Evolutionary conservation across 2,797 vertebrate genomes (phyloP), one percentile per base, ranked within the genome.

Genomic region (Diplodus puntazzo): DNA sequence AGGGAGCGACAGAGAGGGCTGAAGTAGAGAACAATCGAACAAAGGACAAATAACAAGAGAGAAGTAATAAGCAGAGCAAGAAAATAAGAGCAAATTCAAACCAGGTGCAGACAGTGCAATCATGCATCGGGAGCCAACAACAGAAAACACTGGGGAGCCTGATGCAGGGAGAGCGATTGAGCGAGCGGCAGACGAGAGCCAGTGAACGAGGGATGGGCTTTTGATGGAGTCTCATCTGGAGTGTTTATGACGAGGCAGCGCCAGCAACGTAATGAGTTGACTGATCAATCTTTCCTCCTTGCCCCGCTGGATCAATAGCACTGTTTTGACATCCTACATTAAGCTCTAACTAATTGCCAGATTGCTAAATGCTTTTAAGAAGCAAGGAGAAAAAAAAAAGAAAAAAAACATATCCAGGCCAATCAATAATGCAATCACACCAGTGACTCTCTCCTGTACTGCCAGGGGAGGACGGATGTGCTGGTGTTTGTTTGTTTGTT

Each of bases 281-380:
- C 93, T 96, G 96, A 97, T 97, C 95, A 97, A 95, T 97, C 90
- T 89, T 79, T 90, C 82, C 89, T 96, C 86, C 86, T 92, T 93
- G 95, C 85, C 78, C 49, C 73, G 53, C 81, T 83, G 88, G 92
- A 94, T 97, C 94, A 20, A 97, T 97, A 92, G 70, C 87, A 84
- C 89, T 97, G 95, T 97, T 97, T 96, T 96, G 96, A 97, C 97
- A 96, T 96, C 96, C 94, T 95, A 90, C 96, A 98, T 97, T 98
- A 98, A 98, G 95, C 89, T 95, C 94, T 95, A 97, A 97, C 97
- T 97, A 98, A 99, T 97, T 97, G 96, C 92, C 89, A 90, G 91
- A 95, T 95, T 94, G 94, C 92, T 94, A 97, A 97, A 97, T 95
- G 97, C 96, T 98, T 98, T 96, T 95, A 96, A 95, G 97, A 97